Conservation (phyloP, 2,888 invertebrate genomes). For the Latheticus oryzae region DNA sequence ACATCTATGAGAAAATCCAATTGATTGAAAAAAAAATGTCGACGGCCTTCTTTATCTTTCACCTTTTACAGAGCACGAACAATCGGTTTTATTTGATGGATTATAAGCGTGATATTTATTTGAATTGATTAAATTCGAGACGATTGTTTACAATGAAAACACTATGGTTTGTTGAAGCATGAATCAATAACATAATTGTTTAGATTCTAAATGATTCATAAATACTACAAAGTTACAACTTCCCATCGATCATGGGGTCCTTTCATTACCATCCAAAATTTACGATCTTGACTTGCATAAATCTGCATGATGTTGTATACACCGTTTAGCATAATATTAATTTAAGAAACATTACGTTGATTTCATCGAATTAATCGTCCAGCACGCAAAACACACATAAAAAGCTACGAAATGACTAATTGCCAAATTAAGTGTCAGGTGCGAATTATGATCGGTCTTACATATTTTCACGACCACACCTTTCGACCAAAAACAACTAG, state of each 20-base stretch:
- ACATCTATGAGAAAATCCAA: constrained; percentile 4
- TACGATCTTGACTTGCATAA: constrained; percentile 15
- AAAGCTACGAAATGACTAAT: constrained; percentile 31
- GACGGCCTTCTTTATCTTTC: neutral
- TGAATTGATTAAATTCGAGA: no score
- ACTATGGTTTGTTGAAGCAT: constrained; percentile 10
- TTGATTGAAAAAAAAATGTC: neutral
- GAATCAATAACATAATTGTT: constrained; percentile 3
- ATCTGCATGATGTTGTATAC: constrained; percentile 11
- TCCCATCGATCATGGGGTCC: neutral
- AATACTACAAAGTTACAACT: constrained; percentile 3
- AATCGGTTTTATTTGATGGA: no score
- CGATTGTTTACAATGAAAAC: constrained; percentile 24
- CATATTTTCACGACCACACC: constrained; percentile 36
- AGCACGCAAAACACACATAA: constrained; percentile 38
- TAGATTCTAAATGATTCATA: constrained; percentile 5
- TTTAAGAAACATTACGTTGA: constrained; percentile 24
- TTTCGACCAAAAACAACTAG: constrained; percentile 33
- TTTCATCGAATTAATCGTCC: constrained; percentile 41
- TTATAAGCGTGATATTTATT: no score
- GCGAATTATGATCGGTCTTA: constrained; percentile 19
- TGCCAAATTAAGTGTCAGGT: constrained; percentile 30
- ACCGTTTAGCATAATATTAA: constrained; percentile 24
- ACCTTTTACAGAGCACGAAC: no score
- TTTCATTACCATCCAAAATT: constrained; percentile 16